phyloP scores from a whole-genome alignment of 64 coral and sea anemone genomes.

The Montipora cactus region DNA sequence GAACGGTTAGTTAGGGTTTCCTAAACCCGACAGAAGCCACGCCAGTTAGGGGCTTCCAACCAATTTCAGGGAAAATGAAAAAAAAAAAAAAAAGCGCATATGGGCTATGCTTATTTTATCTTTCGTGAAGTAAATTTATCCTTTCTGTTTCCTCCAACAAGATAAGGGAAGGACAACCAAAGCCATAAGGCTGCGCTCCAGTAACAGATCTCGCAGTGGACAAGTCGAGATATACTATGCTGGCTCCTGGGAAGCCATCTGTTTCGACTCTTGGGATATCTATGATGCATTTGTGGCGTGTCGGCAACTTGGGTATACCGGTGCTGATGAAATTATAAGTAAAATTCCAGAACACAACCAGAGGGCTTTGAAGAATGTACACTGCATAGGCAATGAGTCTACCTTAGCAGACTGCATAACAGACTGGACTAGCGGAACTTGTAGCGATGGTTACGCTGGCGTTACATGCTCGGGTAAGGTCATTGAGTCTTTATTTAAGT shows the following conservation, averaged over 20 bases:
- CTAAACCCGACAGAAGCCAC: no score
- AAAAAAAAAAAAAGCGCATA: background rate
- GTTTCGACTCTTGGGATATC: constrained; percentile 81
- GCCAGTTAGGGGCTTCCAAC: no score
- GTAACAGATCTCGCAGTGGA: constrained; percentile 40
- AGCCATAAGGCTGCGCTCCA: background rate
- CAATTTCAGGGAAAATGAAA: no score
- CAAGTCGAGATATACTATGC: constrained; percentile 70
- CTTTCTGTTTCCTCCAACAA: background rate
- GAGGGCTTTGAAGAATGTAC: constrained; percentile 27
- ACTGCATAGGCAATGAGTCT: constrained; percentile 74
- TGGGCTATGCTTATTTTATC: background rate
- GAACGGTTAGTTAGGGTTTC: no score
- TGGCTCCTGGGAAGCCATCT: constrained; percentile 68
- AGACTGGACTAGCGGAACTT: constrained; percentile 43
- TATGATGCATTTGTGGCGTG: constrained; percentile 86
- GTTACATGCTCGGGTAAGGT: constrained; percentile 78
- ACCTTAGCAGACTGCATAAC: constrained; percentile 56
- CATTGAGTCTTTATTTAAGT: background rate
- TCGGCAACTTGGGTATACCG: constrained; percentile 73
- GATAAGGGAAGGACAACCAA: constrained; percentile 22
- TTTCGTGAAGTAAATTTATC: background rate
- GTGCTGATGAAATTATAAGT: constrained; percentile 58
- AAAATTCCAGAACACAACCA: constrained; percentile 14
- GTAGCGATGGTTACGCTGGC: constrained; percentile 73